Conservation (phyloP, 2,113 vertebrate species). For the Trichechus manatus region DNA sequence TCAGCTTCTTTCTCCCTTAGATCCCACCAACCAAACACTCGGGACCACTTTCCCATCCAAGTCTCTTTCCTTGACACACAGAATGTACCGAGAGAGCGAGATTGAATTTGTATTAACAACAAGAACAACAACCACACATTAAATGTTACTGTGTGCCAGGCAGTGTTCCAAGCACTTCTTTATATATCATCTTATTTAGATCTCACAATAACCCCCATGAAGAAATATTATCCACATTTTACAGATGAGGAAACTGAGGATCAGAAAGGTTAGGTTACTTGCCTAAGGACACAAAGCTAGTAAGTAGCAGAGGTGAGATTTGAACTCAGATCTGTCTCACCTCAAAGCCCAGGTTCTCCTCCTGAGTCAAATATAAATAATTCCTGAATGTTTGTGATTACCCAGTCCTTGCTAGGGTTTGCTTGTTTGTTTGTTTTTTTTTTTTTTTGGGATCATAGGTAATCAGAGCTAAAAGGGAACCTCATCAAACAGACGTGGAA, state of each 20-base stretch:
- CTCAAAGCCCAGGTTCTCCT: neutral
- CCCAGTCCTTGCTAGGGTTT: neutral
- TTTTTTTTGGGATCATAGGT: neutral
- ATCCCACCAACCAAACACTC: neutral
- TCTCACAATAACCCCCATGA: neutral
- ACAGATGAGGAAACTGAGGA: neutral
- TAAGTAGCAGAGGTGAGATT: neutral
- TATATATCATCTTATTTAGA: no score
- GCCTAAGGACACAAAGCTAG: neutral
- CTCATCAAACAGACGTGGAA: neutral
- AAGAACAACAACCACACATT: neutral
- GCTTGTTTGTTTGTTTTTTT: neutral
- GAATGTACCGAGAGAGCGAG: neutral
- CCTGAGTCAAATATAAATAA: slow-evolving; percentile 7
- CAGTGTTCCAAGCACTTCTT: neutral
- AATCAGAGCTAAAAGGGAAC: neutral
- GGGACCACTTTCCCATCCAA: neutral
- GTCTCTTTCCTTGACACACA: neutral
- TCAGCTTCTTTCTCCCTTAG: neutral
- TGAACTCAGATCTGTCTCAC: neutral
- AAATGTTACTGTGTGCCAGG: neutral
- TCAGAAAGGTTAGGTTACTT: neutral
- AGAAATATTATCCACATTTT: neutral
- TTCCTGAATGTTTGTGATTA: neutral
- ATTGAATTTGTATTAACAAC: neutral